These are phyloP conservation scores for Cheirogaleus medius DNA, from an alignment of 2,113 vertebrate genomes.

Conservation along the genomic window DNA sequence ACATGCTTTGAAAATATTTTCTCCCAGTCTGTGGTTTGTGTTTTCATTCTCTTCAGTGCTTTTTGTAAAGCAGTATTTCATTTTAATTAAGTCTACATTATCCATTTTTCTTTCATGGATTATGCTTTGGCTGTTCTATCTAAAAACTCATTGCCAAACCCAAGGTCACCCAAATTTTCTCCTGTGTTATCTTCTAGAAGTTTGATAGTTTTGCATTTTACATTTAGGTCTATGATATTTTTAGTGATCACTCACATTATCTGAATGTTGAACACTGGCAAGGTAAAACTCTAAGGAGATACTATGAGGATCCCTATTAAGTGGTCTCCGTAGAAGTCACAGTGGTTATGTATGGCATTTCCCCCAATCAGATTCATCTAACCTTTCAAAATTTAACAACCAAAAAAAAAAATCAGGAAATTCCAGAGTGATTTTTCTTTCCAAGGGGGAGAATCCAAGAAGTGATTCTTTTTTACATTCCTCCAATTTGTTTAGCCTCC, in stretches of 20 bases:
- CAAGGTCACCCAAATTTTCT: neutral
- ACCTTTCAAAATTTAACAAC: constrained; percentile 67
- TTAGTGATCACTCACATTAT: neutral
- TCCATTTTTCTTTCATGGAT: neutral
- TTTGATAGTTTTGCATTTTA: neutral
- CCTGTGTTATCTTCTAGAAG: neutral
- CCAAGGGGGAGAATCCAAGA: constrained; percentile 71
- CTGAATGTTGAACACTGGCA: neutral
- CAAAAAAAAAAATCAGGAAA: constrained; percentile 69
- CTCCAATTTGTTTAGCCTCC: constrained; percentile 72
- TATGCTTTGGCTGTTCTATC: neutral
- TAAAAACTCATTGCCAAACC: neutral
- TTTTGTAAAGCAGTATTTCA: neutral
- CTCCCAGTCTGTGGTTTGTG: too few species aligned
- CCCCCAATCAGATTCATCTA: neutral
- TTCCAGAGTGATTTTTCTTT: constrained; percentile 70
- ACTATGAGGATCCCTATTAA: neutral
- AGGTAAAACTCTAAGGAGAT: neutral
- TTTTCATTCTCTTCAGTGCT: neutral
- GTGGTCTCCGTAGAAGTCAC: neutral
- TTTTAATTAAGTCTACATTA: neutral
- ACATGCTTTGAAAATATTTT: neutral
- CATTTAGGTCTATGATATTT: neutral
- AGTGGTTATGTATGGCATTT: neutral
- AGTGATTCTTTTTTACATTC: constrained; percentile 64